Evolutionary conservation across 1,140 invertebrate species (phyloP).

Genomic region (Oreohelix idahoensis): DNA sequence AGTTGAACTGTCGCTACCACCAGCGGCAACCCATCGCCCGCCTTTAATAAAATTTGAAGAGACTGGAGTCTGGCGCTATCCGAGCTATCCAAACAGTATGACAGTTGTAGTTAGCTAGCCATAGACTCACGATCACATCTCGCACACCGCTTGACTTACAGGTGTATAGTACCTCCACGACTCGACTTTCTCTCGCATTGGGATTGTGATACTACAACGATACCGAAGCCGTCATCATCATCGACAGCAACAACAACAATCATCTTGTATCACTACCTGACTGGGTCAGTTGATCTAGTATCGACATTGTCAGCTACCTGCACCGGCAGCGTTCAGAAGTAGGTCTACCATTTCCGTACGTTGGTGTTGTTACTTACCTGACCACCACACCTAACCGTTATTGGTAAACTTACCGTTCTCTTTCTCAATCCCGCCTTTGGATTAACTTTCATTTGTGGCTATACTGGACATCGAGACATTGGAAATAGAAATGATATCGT

Average conservation of each 20-base stretch:
- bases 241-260: neutral
- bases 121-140: neutral
- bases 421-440: neutral
- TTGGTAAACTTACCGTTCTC: neutral
- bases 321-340: neutral
- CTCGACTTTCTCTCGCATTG: neutral
- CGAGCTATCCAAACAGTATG: neutral
- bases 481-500: neutral
- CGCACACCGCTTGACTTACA: neutral
- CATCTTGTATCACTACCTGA: neutral
- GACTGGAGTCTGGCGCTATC: neutral
- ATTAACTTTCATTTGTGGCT: neutral
- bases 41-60: neutral
- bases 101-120: neutral
- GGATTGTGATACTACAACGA: neutral
- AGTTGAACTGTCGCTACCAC: neutral
- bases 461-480: neutral
- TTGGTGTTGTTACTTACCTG: neutral
- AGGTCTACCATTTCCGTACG: neutral
- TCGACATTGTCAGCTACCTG: too few relatives aligned
- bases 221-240: neutral
- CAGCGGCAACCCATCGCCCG: conserved; percentile 4
- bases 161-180: neutral
- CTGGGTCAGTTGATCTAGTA: too few relatives aligned
- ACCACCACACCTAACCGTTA: neutral